Evolutionary conservation across 2,888 invertebrate genomes (phyloP).

Genomic region (Melanostoma scalare): DNA sequence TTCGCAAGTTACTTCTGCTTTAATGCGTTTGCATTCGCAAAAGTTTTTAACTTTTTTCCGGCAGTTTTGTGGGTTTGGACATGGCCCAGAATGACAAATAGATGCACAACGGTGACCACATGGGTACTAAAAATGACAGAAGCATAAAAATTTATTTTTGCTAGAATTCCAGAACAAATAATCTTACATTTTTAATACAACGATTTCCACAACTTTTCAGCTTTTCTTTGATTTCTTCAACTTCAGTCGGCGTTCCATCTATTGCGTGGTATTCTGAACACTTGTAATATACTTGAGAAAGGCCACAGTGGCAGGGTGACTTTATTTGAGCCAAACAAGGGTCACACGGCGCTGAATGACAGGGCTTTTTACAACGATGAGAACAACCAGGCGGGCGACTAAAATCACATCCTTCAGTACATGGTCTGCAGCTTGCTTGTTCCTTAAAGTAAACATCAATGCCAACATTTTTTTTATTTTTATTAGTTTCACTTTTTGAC

Average conservation of each 20-base stretch:
- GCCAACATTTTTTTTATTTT: background rate
- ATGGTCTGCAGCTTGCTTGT: slow-evolving; percentile 84
- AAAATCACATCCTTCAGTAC: slow-evolving; percentile 85
- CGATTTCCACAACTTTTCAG: slow-evolving; percentile 88
- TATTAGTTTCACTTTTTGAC: too few relatives aligned
- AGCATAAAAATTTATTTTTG: slow-evolving; percentile 31
- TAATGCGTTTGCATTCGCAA: slow-evolving; percentile 90
- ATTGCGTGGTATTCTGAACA: slow-evolving; percentile 87
- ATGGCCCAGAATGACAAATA: slow-evolving; percentile 89
- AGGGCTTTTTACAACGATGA: slow-evolving; percentile 88
- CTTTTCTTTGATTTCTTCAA: slow-evolving; percentile 76
- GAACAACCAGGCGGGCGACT: slow-evolving; percentile 88
- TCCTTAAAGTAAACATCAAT: slow-evolving; percentile 75
- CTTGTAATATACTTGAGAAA: slow-evolving; percentile 88
- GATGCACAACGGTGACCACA: slow-evolving; percentile 93
- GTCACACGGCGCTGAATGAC: slow-evolving; percentile 89
- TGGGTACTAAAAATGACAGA: slow-evolving; percentile 83
- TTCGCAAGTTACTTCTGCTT: slow-evolving; percentile 88
- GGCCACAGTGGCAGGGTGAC: slow-evolving; percentile 91
- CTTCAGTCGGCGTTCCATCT: slow-evolving; percentile 82
- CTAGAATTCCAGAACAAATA: slow-evolving; percentile 28
- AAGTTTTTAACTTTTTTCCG: slow-evolving; percentile 90
- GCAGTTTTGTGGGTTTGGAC: slow-evolving; percentile 87
- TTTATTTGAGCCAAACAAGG: slow-evolving; percentile 88
- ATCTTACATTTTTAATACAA: slow-evolving; percentile 90